Base-by-base conservation (phyloP, 2,888 invertebrate genomes). In the Atherix ibis region DNA sequence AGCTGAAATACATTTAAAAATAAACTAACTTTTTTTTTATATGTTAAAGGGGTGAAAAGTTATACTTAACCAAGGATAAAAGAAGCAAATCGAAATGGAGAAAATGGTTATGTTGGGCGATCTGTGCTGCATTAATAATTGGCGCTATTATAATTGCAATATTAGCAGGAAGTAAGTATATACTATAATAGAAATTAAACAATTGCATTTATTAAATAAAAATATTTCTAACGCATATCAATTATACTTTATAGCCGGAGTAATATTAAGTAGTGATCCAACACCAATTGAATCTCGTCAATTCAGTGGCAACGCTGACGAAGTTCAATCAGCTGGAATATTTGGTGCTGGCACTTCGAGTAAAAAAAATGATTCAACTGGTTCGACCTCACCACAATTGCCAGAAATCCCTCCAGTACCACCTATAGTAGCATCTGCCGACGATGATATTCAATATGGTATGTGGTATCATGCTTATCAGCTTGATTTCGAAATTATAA, bases 51-150 rank as follows among this genome's bases (percentile, higher is more conserved):
- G 81, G 82, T 36, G 82, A 83, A 58, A 83, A 83, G 54, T 59
- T 83, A 36, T 82, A 81, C 53, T 78, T 83, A 39, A 83, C 82
- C 10, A 79, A 79, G 52, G 82, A 82, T 58, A 81, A 81, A 53
- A 66, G 80, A 34, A 72, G 73, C 29, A 73, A 72, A 52, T 73
- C 73, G 49, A 68, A 71, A 36, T 73, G 75, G 51, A 71, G 73
- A 44, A 67, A 68, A 51, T 66, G 68, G 46, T 53, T 69, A 15
- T 79, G 79, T 54, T 81, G 81, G 78, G 70, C 72, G 18, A 63
- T 76, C 35, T 70, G 76, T 40, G 64, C 75, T 25, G 65, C 73
- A 16, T 62, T 78, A 31, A 66, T 78, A 14, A 68, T 71, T 12
- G 69, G 74, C 26, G 70, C 74, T 17, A 65, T 80, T 15, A 69